Percentiles rank a stretch among this genome's conserved stretches.
phyloP scores from a whole-genome alignment of 2,113 vertebrate species.

The Oryzias curvinotus region DNA sequence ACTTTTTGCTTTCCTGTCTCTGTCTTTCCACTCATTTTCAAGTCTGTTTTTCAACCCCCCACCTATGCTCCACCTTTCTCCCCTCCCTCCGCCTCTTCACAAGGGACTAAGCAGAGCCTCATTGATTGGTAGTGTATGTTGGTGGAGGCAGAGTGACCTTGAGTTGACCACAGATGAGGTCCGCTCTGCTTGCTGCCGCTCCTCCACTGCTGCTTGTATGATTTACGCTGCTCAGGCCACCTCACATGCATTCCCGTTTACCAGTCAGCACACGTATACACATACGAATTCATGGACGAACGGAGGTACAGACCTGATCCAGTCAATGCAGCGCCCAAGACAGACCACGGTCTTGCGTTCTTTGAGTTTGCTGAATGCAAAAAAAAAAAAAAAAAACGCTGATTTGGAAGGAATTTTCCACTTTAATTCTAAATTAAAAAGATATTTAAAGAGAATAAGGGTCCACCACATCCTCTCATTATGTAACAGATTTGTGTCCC shows the following conservation, averaged over 20 bases:
- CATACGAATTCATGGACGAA: constrained; percentile 17
- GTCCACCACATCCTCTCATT: constrained; percentile 18
- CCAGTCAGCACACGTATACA: constrained; percentile 30
- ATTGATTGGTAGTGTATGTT: constrained; percentile 69
- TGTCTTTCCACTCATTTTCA: constrained; percentile 7
- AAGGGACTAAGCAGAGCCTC: constrained; percentile 58
- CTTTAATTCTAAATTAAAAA: too few species aligned
- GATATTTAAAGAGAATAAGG: constrained; percentile 2
- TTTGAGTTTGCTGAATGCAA: background rate
- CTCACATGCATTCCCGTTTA: constrained; percentile 23
- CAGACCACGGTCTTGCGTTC: constrained; percentile 8
- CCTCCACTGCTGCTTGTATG: constrained; percentile 44
- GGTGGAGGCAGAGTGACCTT: constrained; percentile 67
- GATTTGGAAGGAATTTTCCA: too few species aligned
- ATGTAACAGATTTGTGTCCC: constrained; percentile 32
- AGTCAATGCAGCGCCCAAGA: constrained; percentile 18
- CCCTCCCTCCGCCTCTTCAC: constrained; percentile 24
- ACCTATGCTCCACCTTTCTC: background rate
- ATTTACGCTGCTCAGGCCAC: constrained; percentile 53
- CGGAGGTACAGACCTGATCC: constrained; percentile 16
- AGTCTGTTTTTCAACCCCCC: background rate
- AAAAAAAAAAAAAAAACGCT: too few species aligned
- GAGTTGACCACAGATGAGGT: constrained; percentile 65
- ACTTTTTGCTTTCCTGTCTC: constrained; percentile 2
- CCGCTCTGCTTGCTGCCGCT: constrained; percentile 44